Evolutionary conservation across 2,888 invertebrate species (phyloP).

Genomic region (Scaptomyza reducta): DNA sequence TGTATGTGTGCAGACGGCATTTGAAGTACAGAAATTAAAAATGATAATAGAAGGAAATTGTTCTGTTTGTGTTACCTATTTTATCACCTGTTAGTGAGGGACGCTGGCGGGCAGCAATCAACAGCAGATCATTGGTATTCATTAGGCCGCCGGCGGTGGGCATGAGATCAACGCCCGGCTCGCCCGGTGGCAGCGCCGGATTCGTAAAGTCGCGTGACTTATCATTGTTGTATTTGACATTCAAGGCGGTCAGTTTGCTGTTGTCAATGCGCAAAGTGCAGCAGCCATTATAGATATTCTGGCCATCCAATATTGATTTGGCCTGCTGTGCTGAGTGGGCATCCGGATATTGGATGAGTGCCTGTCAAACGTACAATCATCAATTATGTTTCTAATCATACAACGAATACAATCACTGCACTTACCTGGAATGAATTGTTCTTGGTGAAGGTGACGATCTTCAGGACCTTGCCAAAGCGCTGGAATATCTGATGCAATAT

Average conservation of each 20-base stretch:
- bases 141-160: slow-evolving; percentile 86
- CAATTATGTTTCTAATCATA: background rate
- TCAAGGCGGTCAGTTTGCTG: slow-evolving; percentile 98
- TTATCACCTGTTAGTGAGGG: slow-evolving; percentile 85
- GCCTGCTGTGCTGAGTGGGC: slow-evolving; percentile 98
- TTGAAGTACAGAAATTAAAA: slow-evolving; percentile 34
- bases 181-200: slow-evolving; percentile 98
- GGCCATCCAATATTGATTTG: slow-evolving; percentile 97
- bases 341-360: slow-evolving; percentile 99
- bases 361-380: slow-evolving; percentile 85
- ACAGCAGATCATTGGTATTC: slow-evolving; percentile 86
- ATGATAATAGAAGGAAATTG: slow-evolving; percentile 69
- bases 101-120: slow-evolving; percentile 84
- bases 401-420: background rate
- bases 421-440: slow-evolving; percentile 91
- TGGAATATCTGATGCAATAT: slow-evolving; percentile 99
- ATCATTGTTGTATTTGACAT: slow-evolving; percentile 99
- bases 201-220: slow-evolving; percentile 99
- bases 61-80: slow-evolving; percentile 84
- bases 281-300: slow-evolving; percentile 99
- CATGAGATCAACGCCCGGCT: slow-evolving; percentile 88
- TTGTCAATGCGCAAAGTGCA: slow-evolving; percentile 99
- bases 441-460: slow-evolving; percentile 99
- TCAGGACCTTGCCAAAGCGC: slow-evolving; percentile 98
- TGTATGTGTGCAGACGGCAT: slow-evolving; percentile 13